Evolutionary conservation across 2,113 vertebrate genomes (phyloP).

Genomic region (Rhineura floridana): DNA sequence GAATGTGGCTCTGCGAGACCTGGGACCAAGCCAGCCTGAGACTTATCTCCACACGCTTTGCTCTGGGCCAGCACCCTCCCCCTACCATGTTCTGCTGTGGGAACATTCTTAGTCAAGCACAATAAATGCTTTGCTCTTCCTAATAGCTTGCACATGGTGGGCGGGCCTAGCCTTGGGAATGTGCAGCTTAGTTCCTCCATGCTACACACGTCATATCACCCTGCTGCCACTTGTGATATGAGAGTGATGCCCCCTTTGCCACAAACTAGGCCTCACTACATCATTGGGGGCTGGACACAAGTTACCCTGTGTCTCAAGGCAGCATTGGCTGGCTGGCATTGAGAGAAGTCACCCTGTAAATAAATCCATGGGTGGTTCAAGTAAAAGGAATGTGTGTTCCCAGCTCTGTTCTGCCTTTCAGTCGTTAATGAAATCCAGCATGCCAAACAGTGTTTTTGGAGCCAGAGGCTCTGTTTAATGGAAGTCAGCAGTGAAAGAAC

Average conservation of each 20-base stretch:
- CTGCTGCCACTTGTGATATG: background rate
- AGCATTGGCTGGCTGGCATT: background rate
- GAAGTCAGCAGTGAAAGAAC: background rate
- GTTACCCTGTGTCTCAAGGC: background rate
- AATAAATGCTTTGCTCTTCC: constrained; percentile 23
- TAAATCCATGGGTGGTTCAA: background rate
- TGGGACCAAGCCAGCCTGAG: background rate
- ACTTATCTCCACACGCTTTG: constrained; percentile 12
- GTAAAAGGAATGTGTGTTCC: background rate
- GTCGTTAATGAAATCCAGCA: background rate
- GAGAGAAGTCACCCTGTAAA: background rate
- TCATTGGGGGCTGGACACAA: background rate
- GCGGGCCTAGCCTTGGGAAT: constrained; percentile 15
- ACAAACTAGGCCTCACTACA: background rate
- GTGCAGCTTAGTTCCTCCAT: background rate
- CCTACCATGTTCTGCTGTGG: constrained; percentile 4
- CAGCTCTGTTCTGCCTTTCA: background rate
- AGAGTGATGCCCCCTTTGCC: background rate
- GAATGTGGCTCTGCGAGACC: background rate
- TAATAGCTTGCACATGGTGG: constrained; percentile 30
- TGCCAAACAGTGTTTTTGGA: background rate
- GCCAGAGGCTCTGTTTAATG: background rate
- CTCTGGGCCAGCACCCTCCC: background rate
- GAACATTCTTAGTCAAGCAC: constrained; percentile 33
- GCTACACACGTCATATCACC: background rate